A percentile compares a stretch with the other conserved stretches of the same genome.
These are phyloP conservation scores for Zaprionus ornatus DNA, from an alignment of 1,140 invertebrate species.

Conservation along the genomic window DNA sequence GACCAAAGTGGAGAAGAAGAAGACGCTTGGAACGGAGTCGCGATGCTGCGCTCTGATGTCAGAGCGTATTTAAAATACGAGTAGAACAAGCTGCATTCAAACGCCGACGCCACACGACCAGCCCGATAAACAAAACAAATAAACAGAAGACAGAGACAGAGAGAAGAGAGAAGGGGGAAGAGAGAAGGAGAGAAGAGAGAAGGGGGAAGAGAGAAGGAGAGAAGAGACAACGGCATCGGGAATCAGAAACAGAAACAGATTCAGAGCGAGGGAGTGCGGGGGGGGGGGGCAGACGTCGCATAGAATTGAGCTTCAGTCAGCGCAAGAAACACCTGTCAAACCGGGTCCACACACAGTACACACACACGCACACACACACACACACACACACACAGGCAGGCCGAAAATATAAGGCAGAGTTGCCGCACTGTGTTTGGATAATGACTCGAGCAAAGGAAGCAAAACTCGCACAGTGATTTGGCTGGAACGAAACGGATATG, in stretches of 20 bases:
- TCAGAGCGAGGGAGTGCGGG: constrained; percentile 12
- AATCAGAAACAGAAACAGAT: constrained; percentile 35
- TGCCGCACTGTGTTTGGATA: constrained; percentile 40
- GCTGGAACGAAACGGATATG: constrained; percentile 67
- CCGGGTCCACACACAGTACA: constrained; percentile 66
- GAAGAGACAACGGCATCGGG: not conserved
- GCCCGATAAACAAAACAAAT: constrained; percentile 57
- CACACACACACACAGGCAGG: constrained; percentile 15
- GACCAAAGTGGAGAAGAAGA: constrained; percentile 16
- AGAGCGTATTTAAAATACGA: constrained; percentile 82
- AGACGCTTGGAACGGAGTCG: constrained; percentile 21
- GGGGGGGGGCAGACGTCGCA: constrained; percentile 58
- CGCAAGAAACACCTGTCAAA: constrained; percentile 82
- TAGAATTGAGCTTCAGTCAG: constrained; percentile 79
- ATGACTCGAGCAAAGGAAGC: constrained; percentile 72
- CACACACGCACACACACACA: constrained; percentile 24
- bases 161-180: not conserved
- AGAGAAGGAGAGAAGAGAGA: not conserved
- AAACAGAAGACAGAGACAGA: constrained; percentile 30
- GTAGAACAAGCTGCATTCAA: constrained; percentile 79
- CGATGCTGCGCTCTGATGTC: constrained; percentile 68
- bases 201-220: not conserved
- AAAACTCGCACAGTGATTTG: constrained; percentile 25
- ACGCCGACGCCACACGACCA: constrained; percentile 73
- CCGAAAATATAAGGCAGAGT: constrained; percentile 23